phyloP scores from a whole-genome alignment of 53 echinoderm and acorn worm genomes.

The Pentamera pediparva region DNA sequence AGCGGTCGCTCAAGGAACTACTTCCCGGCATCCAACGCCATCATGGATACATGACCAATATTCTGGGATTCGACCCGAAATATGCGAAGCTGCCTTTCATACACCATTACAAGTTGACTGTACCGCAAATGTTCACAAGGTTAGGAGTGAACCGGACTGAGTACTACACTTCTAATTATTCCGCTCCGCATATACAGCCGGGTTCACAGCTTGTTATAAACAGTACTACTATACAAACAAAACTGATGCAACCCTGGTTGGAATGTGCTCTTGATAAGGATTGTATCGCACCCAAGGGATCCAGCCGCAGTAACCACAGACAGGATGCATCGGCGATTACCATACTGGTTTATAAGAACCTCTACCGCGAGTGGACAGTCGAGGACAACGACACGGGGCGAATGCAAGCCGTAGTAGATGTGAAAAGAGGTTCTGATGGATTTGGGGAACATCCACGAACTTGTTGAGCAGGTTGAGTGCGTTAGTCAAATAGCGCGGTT shows the following conservation, averaged over 20 bases:
- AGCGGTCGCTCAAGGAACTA: neutral
- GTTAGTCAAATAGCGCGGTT: too few species aligned
- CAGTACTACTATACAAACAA: slow-evolving; percentile 22
- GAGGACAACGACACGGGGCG: slow-evolving; percentile 9
- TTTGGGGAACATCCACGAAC: neutral
- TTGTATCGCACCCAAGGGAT: slow-evolving; percentile 4
- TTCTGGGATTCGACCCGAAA: neutral
- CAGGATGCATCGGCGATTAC: slow-evolving; percentile 19
- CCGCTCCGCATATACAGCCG: neutral
- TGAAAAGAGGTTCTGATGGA: neutral
- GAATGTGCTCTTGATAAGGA: neutral
- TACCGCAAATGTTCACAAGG: slow-evolving; percentile 7
- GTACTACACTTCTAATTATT: neutral
- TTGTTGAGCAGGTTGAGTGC: too few species aligned
- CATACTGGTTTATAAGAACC: neutral
- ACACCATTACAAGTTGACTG: neutral
- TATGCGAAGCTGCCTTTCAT: neutral
- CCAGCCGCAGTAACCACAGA: slow-evolving; percentile 1
- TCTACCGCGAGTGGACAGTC: slow-evolving; percentile 2
- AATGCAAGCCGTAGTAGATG: neutral
- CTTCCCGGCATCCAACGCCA: slow-evolving; percentile 17
- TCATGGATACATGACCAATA: slow-evolving; percentile 17
- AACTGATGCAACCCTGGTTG: slow-evolving; percentile 10
- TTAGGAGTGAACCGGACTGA: slow-evolving; percentile 4
- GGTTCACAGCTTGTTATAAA: slow-evolving; percentile 15